Evolutionary conservation across 2,797 vertebrate genomes (phyloP).

Genomic region (Esox masquinongy): DNA sequence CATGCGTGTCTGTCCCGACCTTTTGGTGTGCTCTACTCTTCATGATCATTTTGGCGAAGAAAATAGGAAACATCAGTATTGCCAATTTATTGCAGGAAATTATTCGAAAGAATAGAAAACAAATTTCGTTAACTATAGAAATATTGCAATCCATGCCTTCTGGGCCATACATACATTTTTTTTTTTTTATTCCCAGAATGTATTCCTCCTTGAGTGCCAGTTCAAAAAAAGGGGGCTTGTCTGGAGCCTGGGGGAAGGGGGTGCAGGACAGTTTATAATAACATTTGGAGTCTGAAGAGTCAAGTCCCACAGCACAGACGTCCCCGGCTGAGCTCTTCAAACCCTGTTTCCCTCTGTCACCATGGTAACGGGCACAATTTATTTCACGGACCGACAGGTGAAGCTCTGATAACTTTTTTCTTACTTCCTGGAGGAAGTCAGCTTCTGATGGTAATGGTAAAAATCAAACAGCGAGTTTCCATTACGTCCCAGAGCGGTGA

Average conservation of each 20-base stretch:
- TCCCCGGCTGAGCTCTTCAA: conserved; percentile 36
- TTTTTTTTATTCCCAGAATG: conserved; percentile 33
- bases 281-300: conserved; percentile 50
- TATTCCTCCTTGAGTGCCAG: conserved; percentile 55
- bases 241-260: conserved; percentile 32
- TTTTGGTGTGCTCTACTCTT: conserved; percentile 2
- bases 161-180: conserved; percentile 29
- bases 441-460: conserved; percentile 41
- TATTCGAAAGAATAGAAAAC: conserved; percentile 15
- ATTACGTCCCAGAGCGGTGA: conserved; percentile 38
- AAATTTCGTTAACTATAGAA: conserved; percentile 26
- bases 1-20: conserved; percentile 12
- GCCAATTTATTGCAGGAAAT: not conserved
- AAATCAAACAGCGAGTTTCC: conserved; percentile 46
- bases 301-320: conserved; percentile 41
- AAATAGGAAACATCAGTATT: not conserved
- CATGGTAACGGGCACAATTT: conserved; percentile 39
- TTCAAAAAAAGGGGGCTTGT: conserved; percentile 36
- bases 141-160: not conserved
- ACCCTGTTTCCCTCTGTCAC: conserved; percentile 39
- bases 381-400: conserved; percentile 53
- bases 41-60: not conserved
- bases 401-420: conserved; percentile 50
- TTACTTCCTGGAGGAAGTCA: conserved; percentile 32
- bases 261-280: conserved; percentile 50